phyloP scores from a whole-genome alignment of 2,797 vertebrate species.

The Acridotheres tristis region DNA sequence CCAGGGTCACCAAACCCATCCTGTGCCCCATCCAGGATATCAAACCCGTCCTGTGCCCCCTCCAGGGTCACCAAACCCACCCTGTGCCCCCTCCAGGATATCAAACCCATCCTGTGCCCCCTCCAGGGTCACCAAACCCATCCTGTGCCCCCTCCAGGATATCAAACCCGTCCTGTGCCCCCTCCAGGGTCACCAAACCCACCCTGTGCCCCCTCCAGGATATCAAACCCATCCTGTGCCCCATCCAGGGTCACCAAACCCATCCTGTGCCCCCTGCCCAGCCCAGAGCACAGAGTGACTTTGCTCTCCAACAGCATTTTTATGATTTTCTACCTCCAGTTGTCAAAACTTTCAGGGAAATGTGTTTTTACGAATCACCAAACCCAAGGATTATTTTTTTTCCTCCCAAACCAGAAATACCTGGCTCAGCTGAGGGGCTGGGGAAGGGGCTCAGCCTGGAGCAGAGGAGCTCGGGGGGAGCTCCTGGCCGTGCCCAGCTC shows the following conservation, averaged over 20 bases:
- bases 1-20: no score
- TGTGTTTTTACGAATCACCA: no score
- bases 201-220: background rate
- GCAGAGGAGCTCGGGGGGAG: background rate
- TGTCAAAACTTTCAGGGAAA: background rate
- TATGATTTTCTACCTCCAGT: background rate
- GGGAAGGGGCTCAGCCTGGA: background rate
- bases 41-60: background rate
- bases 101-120: background rate
- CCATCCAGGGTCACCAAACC: no score
- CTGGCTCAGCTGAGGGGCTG: background rate
- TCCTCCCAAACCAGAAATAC: accelerated
- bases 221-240: background rate
- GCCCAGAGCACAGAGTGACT: background rate
- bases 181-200: background rate
- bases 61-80: no score
- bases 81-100: no score
- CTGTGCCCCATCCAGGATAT: no score
- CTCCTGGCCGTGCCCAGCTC: background rate
- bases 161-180: no score
- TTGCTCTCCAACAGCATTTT: background rate
- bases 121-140: background rate
- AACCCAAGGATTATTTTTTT: background rate
- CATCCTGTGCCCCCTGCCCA: no score
- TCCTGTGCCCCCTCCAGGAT: no score